Base-by-base conservation (phyloP, 2,888 invertebrate genomes). In the Drosophila imparisetae region DNA sequence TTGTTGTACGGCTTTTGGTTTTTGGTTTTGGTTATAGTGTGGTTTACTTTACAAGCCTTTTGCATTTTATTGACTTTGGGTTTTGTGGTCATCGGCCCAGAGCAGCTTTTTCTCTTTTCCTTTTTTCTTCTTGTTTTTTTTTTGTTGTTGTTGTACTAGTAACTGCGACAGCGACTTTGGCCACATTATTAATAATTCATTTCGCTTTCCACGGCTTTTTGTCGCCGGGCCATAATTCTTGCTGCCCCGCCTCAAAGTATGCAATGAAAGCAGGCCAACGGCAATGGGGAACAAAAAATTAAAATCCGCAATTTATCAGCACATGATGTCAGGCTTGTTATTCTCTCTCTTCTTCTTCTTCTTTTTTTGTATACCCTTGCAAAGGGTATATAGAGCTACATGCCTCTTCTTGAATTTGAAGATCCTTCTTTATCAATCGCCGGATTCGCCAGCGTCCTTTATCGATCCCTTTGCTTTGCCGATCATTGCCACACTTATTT, bases 151-250 rank as follows among this genome's bases (percentile, higher is more conserved):
- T 29, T 29, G 49, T 52, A 24, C 13, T 15, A 34, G 29, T 42
- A 13, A 5, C 24, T 59, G 72, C n/a, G 52, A 55, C 58, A 42
- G 61, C 36, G 52, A 50, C 54, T 67, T 57, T 48, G 79, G 53
- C 21, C 63, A 61, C 60, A 58, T 78, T 79, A 80, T 90, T 83
- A 90, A 86, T 89, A 89, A 90, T 90, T 89, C 88, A 90, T 86
- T 72, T 83, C 75, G 72, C 76, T 75, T 86, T 86, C 86, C 71
- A 77, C 79, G 85, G 84, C 78, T 75, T 79, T 78, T 81, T 71
- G 59, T 73, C 70, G 81, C 72, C 78, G 67, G 63, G 49, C 75
- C 86, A 84, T 85, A 80, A 87, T 87, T 82, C 78, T 74, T 88
- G 70, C 57, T 69, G 86, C 74, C 66, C 67, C 78, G 81, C 88